These are phyloP conservation scores for Murina feae DNA, from an alignment of 2,113 vertebrate genomes.

Conservation along the genomic window DNA sequence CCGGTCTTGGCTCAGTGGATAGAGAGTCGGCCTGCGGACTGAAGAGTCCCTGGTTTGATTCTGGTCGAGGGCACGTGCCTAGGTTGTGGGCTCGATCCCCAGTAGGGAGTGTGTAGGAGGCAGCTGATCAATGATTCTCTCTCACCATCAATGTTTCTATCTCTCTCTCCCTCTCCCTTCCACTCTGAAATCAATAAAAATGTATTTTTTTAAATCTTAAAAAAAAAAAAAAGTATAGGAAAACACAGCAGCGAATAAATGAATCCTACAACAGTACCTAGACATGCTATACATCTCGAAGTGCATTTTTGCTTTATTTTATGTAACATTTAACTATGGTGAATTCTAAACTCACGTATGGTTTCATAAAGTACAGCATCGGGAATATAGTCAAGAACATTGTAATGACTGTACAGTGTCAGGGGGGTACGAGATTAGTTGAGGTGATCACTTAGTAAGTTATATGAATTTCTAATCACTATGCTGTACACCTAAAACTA, in stretches of 20 bases:
- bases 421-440: not conserved
- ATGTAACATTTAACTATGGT: not conserved
- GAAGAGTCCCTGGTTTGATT: too few relatives aligned
- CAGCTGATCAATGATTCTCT: too few relatives aligned
- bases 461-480: not conserved
- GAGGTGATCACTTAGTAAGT: not conserved
- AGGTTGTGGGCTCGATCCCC: too few relatives aligned
- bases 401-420: too few relatives aligned
- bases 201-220: too few relatives aligned
- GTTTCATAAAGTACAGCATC: not conserved
- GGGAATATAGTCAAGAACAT: not conserved
- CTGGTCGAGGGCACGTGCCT: too few relatives aligned
- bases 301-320: not conserved
- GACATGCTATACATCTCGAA: not conserved
- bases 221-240: not conserved
- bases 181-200: too few relatives aligned
- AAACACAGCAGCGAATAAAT: not conserved
- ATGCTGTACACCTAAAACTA: not conserved
- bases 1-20: too few relatives aligned
- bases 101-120: too few relatives aligned
- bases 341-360: not conserved
- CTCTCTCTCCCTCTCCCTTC: too few relatives aligned
- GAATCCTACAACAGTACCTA: not conserved
- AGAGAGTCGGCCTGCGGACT: too few relatives aligned
- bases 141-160: too few relatives aligned